Percentiles rank a stretch among this genome's conserved stretches.
Conservation (phyloP, 2,888 invertebrate genomes). For the Oithona nana region DNA sequence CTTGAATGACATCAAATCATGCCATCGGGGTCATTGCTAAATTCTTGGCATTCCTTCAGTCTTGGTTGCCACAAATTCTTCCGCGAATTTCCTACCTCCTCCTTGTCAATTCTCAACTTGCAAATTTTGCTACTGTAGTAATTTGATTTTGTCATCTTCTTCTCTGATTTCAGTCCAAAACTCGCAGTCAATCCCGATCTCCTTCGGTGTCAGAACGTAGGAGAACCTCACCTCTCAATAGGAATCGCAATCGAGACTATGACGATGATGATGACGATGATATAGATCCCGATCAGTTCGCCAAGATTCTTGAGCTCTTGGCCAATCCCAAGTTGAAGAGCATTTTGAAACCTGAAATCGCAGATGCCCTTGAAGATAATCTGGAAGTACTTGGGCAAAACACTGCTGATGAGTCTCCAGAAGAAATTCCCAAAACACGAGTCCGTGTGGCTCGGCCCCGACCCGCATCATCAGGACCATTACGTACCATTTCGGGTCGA, state of each 20-base stretch:
- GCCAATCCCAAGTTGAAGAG: slow-evolving; percentile 12
- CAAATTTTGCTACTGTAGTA: too few species aligned
- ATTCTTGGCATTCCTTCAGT: too few species aligned
- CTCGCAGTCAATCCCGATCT: too few species aligned
- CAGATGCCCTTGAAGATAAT: background rate
- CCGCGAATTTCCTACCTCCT: too few species aligned
- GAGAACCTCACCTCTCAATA: too few species aligned
- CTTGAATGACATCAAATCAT: too few species aligned
- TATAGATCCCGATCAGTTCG: slow-evolving; percentile 5
- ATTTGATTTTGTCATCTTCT: too few species aligned
- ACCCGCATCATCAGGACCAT: background rate
- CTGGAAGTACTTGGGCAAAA: background rate
- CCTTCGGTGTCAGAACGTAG: too few species aligned
- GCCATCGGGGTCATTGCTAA: too few species aligned
- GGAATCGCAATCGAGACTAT: background rate
- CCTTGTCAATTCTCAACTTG: too few species aligned
- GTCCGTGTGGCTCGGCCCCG: background rate
- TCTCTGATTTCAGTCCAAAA: too few species aligned
- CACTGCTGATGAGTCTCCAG: background rate
- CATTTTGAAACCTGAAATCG: slow-evolving; percentile 10
- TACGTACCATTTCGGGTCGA: background rate
- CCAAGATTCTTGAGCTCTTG: slow-evolving; percentile 12
- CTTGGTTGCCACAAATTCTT: too few species aligned
- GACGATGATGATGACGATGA: background rate
- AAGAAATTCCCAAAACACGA: background rate